phyloP scores from a whole-genome alignment of 2,113 vertebrate genomes.

The Pao palembangensis region DNA sequence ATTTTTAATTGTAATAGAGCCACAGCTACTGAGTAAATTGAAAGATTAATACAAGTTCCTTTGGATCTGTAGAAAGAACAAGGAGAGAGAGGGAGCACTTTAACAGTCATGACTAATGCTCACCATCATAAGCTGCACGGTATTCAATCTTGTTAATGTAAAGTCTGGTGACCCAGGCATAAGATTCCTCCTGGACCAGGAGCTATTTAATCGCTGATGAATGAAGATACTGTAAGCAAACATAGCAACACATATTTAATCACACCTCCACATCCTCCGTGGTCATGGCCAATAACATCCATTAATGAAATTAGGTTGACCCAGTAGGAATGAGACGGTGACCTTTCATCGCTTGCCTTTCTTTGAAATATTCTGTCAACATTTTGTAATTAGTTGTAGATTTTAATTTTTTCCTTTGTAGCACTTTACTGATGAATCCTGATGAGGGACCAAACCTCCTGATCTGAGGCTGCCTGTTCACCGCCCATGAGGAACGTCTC shows the following conservation, averaged over 20 bases:
- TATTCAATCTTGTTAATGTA: conserved; percentile 53
- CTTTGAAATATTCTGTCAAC: conserved; percentile 51
- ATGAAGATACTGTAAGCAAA: conserved; percentile 62
- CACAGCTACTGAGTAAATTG: conserved; percentile 4
- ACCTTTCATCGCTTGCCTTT: conserved; percentile 34
- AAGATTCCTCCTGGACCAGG: conserved; percentile 48
- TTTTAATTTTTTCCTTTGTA: conserved; percentile 50
- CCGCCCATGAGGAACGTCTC: conserved; percentile 22
- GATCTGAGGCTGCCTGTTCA: conserved; percentile 43
- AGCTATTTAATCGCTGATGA: conserved; percentile 67
- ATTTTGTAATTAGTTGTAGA: conserved; percentile 61
- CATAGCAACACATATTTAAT: conserved; percentile 59
- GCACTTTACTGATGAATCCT: conserved; percentile 58
- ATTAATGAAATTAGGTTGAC: conserved; percentile 65
- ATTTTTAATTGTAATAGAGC: conserved; percentile 16
- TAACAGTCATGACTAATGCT: conserved; percentile 42
- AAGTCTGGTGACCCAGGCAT: conserved; percentile 57
- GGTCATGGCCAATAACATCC: conserved; percentile 67
- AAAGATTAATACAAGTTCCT: conserved; percentile 13
- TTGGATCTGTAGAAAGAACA: conserved; percentile 7
- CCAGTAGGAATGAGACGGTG: conserved; percentile 40
- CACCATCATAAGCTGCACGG: conserved; percentile 35
- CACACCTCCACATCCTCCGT: conserved; percentile 42
- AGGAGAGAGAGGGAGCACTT: conserved; percentile 15
- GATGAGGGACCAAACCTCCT: conserved; percentile 43